A percentile compares a stretch with the other conserved stretches of the same genome.
Conservation (phyloP, 2,113 vertebrate species). For the Campylomormyrus tamandua region DNA sequence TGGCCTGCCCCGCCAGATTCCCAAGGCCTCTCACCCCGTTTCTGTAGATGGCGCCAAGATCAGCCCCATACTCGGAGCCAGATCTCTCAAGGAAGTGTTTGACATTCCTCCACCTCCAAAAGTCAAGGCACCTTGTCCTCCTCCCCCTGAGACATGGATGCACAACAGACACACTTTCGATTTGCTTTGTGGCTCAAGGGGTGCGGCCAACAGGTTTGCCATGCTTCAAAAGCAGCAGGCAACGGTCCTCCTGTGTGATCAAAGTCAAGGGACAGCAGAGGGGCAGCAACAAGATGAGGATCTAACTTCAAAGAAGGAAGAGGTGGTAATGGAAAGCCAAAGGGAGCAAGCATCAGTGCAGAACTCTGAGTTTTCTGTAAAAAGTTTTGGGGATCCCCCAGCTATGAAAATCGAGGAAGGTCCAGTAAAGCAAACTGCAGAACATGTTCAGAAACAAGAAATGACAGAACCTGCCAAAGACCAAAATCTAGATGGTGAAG, state of each 20-base stretch:
- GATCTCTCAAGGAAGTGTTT: conserved; percentile 50
- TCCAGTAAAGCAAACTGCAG: not conserved
- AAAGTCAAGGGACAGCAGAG: conserved; percentile 26
- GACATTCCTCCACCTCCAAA: conserved; percentile 82
- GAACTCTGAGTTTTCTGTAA: conserved; percentile 10
- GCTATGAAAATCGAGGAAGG: conserved; percentile 20
- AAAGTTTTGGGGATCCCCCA: not conserved
- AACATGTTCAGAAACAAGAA: conserved; percentile 25
- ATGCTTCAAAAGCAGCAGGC: conserved; percentile 33
- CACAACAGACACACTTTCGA: conserved; percentile 55
- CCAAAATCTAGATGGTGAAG: conserved; percentile 15
- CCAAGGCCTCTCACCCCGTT: conserved; percentile 17
- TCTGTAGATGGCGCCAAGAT: conserved; percentile 25
- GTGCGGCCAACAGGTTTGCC: conserved; percentile 14
- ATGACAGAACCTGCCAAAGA: not conserved
- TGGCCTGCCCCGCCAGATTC: conserved; percentile 24
- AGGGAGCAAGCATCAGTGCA: conserved; percentile 13
- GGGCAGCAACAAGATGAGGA: conserved; percentile 3
- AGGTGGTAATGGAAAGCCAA: conserved; percentile 10
- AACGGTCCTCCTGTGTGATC: conserved; percentile 13
- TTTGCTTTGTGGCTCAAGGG: conserved; percentile 47
- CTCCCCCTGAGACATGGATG: conserved; percentile 71
- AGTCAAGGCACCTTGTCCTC: conserved; percentile 77
- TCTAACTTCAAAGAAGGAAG: conserved; percentile 22
- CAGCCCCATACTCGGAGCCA: conserved; percentile 11